phyloP scores from a whole-genome alignment of 2,797 vertebrate species.

The Stomatorhinus walkeri region DNA sequence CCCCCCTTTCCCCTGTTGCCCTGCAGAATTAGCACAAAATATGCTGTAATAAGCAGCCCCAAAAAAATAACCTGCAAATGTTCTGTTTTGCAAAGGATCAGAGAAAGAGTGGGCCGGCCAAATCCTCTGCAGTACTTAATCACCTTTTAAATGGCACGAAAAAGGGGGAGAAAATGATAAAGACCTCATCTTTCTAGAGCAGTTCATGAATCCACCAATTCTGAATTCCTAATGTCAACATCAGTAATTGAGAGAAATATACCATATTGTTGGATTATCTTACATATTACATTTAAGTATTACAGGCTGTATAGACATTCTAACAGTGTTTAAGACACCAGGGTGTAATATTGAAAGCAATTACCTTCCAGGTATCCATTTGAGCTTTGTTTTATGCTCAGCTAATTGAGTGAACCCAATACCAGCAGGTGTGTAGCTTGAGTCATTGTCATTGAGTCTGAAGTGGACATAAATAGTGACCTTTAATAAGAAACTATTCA shows the following conservation, averaged over 20 bases:
- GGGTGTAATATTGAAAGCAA: background rate
- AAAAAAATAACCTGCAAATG: background rate
- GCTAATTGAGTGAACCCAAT: background rate
- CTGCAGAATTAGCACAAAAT: background rate
- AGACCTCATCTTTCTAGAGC: conserved; percentile 8
- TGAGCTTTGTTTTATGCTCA: background rate
- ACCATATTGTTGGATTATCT: background rate
- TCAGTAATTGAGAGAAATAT: conserved; percentile 12
- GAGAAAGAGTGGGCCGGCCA: background rate
- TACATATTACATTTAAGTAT: conserved; percentile 12
- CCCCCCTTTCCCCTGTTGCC: background rate
- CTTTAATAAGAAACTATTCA: background rate
- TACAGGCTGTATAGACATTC: background rate
- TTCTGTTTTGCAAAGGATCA: background rate
- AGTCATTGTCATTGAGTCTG: background rate
- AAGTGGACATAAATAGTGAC: background rate
- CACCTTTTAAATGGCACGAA: background rate
- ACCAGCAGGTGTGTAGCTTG: background rate
- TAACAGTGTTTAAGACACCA: conserved; percentile 3
- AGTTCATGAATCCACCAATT: background rate
- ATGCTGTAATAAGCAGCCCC: background rate
- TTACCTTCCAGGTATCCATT: conserved; percentile 2
- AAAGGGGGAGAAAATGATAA: background rate
- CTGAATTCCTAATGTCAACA: background rate
- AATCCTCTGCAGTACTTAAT: background rate